Base-by-base conservation (phyloP, 2,797 vertebrate genomes). In the Clarias platycephalus region DNA sequence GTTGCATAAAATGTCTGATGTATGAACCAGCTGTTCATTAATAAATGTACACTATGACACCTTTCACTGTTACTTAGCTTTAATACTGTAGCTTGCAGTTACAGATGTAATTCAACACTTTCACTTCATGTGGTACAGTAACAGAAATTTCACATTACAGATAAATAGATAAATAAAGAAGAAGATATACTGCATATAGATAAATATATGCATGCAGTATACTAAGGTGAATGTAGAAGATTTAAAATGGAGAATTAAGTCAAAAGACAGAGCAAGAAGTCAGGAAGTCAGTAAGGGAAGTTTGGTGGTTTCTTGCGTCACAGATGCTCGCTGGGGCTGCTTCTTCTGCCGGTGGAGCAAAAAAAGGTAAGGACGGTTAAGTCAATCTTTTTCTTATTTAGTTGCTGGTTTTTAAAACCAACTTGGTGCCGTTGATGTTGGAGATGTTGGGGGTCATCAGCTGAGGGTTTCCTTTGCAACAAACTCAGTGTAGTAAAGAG, bases 261-360 rank as follows among this genome's bases (percentile, higher is more conserved):
- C 81, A 62, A 83, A 84, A 82, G 20, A 86, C 78, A 81, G 77
- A 87, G 53, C 72, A 85, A 74, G 83, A 77, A 93, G 93, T 93
- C 95, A 96, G 95, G 95, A 96, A 96, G 95, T 95, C 85, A 84
- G 2, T 72, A 86, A 90, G 89, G 89, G 88, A 90, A 90, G 95
- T 95, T 93, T 92, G 81, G 95, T 91, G 95, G 94, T 95, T 95
- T 94, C 92, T 95, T 95, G 94, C 94, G 93, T 95, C 95, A 96
- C 90, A 85, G 44, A 88, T 91, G 78, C 87, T 92, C 1, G 44
- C 86, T 92, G 44, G 64, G 85, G 90, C 91, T 93, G 90, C 90
- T 92, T 88, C 92, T 92, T 90, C 87, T 90, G 93, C 92, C 89
- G 91, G 90, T 93, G 92, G 91, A 92, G 91, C 89, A 88, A 89